phyloP scores from a whole-genome alignment of 2,113 vertebrate species.

The Mixornis gularis region DNA sequence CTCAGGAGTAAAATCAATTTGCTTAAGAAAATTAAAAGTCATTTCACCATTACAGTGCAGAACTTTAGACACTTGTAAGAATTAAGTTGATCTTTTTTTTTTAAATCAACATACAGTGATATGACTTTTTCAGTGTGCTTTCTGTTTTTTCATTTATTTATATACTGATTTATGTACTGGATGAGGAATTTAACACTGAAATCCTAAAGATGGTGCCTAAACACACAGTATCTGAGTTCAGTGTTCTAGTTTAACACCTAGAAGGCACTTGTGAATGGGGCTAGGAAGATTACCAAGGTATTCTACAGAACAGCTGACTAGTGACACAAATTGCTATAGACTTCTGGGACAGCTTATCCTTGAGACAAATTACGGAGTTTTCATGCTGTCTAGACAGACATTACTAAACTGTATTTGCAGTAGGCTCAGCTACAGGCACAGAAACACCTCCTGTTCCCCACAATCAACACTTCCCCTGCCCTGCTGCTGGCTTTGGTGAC shows the following conservation, averaged over 20 bases:
- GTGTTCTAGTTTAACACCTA: not conserved
- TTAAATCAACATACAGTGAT: not conserved
- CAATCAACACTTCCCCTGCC: too few relatives aligned
- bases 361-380: not conserved
- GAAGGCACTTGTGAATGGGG: not conserved
- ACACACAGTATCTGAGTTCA: not conserved
- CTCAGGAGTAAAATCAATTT: not conserved
- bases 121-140: not conserved
- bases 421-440: not conserved
- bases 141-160: not conserved
- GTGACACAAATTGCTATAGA: not conserved
- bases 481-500: not conserved
- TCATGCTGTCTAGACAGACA: not conserved
- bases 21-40: not conserved
- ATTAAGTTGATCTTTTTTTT: not conserved
- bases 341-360: not conserved
- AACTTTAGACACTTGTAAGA: not conserved
- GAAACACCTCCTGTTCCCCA: not conserved
- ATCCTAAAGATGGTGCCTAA: not conserved
- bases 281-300: not conserved
- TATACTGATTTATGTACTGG: not conserved
- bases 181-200: not conserved
- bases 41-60: not conserved
- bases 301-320: not conserved
- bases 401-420: not conserved